Evolutionary conservation across 2,888 invertebrate genomes (phyloP).

Genomic region (Mesoligia furuncula): DNA sequence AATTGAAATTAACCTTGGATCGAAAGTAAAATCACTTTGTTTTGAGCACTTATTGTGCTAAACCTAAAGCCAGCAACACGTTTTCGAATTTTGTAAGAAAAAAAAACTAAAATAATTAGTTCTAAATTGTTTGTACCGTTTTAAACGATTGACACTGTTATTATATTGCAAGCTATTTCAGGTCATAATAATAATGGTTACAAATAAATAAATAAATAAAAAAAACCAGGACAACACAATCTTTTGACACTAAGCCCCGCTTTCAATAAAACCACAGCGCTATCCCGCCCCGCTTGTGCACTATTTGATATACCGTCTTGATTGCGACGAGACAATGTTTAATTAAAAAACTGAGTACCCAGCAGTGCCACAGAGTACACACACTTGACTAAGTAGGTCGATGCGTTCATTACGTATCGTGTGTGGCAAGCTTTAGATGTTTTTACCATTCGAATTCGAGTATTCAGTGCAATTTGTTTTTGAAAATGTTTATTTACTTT

Average conservation of each 20-base stretch:
- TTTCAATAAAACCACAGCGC: slow-evolving; percentile 14
- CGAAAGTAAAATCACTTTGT: neutral
- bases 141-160: too few relatives aligned
- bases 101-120: too few relatives aligned
- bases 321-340: slow-evolving; percentile 65
- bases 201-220: neutral
- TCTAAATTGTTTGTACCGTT: too few relatives aligned
- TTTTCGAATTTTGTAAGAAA: too few relatives aligned
- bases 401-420: slow-evolving; percentile 39
- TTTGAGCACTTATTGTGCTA: neutral
- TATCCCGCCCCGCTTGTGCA: slow-evolving; percentile 44
- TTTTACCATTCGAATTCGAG: slow-evolving; percentile 26
- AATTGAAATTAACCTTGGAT: neutral
- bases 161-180: too few relatives aligned
- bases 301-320: slow-evolving; percentile 66
- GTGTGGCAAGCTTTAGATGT: slow-evolving; percentile 25
- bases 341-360: slow-evolving; percentile 62
- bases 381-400: slow-evolving; percentile 45
- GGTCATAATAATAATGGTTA: neutral
- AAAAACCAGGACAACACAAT: too few relatives aligned
- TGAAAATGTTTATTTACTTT: neutral
- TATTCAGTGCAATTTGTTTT: neutral
- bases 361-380: slow-evolving; percentile 16
- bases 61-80: too few relatives aligned
- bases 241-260: slow-evolving; percentile 27